Percentiles rank a stretch among this genome's conserved stretches.
Conservation (phyloP, 2,797 vertebrate species). For the Microctenopoma steveboyesi region DNA sequence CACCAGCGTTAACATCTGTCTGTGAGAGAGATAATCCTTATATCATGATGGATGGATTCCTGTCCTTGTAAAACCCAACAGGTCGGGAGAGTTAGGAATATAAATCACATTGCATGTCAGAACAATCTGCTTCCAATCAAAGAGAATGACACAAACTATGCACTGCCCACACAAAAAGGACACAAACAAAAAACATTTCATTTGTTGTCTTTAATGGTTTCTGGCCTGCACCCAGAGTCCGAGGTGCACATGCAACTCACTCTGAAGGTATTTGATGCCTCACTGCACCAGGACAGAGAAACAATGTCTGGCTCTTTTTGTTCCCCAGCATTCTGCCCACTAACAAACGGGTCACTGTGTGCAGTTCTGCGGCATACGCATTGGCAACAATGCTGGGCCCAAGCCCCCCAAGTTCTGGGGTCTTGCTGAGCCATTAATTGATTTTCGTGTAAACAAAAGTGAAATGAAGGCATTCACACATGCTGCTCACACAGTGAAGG, state of each 20-base stretch:
- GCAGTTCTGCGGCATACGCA: constrained; percentile 54
- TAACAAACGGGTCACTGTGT: constrained; percentile 73
- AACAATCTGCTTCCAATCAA: constrained; percentile 45
- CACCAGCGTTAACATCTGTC: constrained; percentile 20
- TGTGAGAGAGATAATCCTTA: constrained; percentile 15
- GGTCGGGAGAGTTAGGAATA: constrained; percentile 28
- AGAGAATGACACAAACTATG: constrained; percentile 23
- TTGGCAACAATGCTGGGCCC: constrained; percentile 59
- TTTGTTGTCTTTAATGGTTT: constrained; percentile 33
- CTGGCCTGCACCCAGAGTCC: constrained; percentile 32
- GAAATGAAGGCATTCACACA: constrained; percentile 59
- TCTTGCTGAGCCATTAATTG: constrained; percentile 71
- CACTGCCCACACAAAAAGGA: constrained; percentile 11
- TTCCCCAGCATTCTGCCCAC: constrained; percentile 65
- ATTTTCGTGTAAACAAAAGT: constrained; percentile 72
- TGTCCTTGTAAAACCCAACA: constrained; percentile 1
- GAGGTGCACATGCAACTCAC: constrained; percentile 58
- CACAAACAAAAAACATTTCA: constrained; percentile 37
- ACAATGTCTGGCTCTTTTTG: constrained; percentile 74
- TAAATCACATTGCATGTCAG: constrained; percentile 27
- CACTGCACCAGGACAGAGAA: constrained; percentile 76
- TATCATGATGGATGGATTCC: constrained; percentile 36
- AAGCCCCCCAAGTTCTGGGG: constrained; percentile 43
- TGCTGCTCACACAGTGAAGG: constrained; percentile 35
- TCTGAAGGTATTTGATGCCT: constrained; percentile 71